A percentile compares a stretch with the other conserved stretches of the same genome.
These are phyloP conservation scores for Pocillopora grandis DNA, from an alignment of 92 coral and sea anemone genomes.

Conservation along the genomic window DNA sequence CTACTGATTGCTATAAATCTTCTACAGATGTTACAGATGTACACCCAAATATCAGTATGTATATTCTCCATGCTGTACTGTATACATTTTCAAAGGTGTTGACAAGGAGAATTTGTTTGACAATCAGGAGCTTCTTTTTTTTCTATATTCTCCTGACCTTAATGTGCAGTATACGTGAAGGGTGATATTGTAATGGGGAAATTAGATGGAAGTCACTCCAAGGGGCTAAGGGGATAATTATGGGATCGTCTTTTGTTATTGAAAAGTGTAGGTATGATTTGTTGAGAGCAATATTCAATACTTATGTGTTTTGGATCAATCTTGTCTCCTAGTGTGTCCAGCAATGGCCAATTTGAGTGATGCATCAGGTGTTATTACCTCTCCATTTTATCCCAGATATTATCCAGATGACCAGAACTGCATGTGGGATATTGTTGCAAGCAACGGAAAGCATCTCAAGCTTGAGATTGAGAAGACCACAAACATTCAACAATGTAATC, in stretches of 20 bases:
- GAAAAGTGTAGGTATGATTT: background rate
- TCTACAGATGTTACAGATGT: no score
- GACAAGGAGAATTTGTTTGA: no score
- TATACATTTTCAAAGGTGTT: no score
- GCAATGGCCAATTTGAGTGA: background rate
- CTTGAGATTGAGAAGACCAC: background rate
- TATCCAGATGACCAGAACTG: slow-evolving; percentile 14
- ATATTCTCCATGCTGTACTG: no score
- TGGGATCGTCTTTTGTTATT: background rate
- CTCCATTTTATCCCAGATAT: slow-evolving; percentile 17
- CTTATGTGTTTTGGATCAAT: background rate
- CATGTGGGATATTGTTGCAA: slow-evolving; percentile 21
- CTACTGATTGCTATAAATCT: no score
- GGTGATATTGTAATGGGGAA: no score
- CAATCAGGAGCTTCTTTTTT: no score
- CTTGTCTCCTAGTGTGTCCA: slow-evolving; percentile 19
- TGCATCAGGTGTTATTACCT: slow-evolving; percentile 18
- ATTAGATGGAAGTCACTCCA: no score
- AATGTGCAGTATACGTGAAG: no score
- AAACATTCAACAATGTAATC: background rate
- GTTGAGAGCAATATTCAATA: background rate
- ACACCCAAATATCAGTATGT: no score
- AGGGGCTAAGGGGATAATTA: no score
- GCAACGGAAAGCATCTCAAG: slow-evolving; percentile 1
- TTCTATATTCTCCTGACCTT: no score